Evolutionary conservation across 2,888 invertebrate genomes (phyloP).

Genomic region (Drosophila sordidula): DNA sequence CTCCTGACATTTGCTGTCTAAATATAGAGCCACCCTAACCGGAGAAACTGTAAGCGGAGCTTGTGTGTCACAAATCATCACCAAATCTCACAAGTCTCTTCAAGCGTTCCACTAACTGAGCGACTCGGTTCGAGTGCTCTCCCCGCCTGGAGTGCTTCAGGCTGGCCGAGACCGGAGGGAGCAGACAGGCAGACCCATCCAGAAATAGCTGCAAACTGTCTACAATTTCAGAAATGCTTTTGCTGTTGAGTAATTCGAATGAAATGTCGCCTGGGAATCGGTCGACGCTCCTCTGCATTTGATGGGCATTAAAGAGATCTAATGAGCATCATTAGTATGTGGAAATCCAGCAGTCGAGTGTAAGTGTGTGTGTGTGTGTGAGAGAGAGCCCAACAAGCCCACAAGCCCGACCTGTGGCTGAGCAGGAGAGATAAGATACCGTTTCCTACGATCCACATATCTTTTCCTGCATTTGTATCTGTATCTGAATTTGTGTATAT

Average conservation of each 20-base stretch:
- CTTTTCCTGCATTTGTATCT: not conserved
- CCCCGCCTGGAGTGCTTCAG: constrained; percentile 13
- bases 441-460: constrained; percentile 9
- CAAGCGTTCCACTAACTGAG: not conserved
- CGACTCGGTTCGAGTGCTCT: constrained; percentile 26
- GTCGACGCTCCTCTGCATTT: constrained; percentile 12
- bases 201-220: constrained; percentile 63
- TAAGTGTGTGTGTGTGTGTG: constrained; percentile 1
- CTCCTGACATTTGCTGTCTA: constrained; percentile 38
- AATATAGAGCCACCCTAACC: constrained; percentile 47
- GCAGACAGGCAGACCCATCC: constrained; percentile 6
- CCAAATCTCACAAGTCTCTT: constrained; percentile 18
- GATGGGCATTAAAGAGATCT: constrained; percentile 71
- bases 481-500: not conserved
- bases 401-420: constrained; percentile 50
- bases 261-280: constrained; percentile 62
- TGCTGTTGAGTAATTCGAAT: constrained; percentile 69
- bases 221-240: constrained; percentile 47
- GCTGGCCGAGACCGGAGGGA: constrained; percentile 1
- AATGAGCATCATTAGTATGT: constrained; percentile 77
- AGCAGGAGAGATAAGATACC: constrained; percentile 48
- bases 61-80: constrained; percentile 57
- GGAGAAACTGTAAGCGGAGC: constrained; percentile 40
- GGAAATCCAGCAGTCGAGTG: constrained; percentile 18
- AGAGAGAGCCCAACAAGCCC: constrained; percentile 15